Evolutionary conservation across 2,888 invertebrate genomes (phyloP), one percentile per base, ranked within the genome.

Genomic region (Oligia strigilis): DNA sequence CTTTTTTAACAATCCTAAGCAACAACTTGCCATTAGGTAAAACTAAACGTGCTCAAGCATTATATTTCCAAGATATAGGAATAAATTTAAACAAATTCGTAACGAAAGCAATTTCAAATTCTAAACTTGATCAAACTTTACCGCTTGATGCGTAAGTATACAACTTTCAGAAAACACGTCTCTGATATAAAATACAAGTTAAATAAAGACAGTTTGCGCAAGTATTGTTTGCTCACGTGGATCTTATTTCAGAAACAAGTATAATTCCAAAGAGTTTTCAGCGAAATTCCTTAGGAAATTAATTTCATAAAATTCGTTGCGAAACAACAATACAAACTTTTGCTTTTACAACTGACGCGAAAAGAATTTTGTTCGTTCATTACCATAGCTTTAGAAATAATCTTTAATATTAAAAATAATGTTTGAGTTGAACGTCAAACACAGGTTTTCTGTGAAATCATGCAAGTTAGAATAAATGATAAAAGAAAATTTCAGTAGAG

Each of bases 101-200:
- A 93, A 93, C 89, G 92, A 93, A 94, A 92, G 91, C 92, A 93
- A 94, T 94, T 94, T 91, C 91, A 91, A 94, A 95, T 94, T 95
- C 92, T 90, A 88, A 95, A 95, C 94, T 95, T 93, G 87, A 92
- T 91, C 84, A 91, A 93, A 90, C 92, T 94, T 89, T 85, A 91
- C 89, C 89, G 87, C 89, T 89, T 90, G 90, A 90, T 93, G 93
- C 92, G 91, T 91, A 40, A 40, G 40, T 40, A 91, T 87, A 85
- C 87, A 95, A 95, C 91, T 96, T 93, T 88, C 80, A 86, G 91
- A 93, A 95, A 95, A 96, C 95, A 95, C 95, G 95, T 95, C 92
- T 90, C 92, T 92, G 90, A 95, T 96, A 96, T 96, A 95, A 95
- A 95, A 96, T 95, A 96, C 94, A 95, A 96, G 94, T 95, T 93